These are phyloP conservation scores for Maccullochella peelii DNA, from an alignment of 2,113 vertebrate species.

Conservation along the genomic window DNA sequence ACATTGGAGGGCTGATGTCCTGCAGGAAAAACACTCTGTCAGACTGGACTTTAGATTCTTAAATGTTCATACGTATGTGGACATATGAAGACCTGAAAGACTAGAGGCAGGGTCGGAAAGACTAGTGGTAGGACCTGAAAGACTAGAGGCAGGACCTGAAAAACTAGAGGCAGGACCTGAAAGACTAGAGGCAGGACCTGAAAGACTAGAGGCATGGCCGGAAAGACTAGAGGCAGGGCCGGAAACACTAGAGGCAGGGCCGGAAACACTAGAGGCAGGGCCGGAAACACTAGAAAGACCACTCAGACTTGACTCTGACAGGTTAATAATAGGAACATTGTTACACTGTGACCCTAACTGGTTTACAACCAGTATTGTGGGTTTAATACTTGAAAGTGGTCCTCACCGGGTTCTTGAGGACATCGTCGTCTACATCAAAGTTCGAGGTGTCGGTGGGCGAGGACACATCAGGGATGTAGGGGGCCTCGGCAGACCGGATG, in stretches of 20 bases:
- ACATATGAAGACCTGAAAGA: background rate
- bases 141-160: background rate
- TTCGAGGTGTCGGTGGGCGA: slow-evolving; percentile 98
- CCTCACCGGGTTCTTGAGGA: slow-evolving; percentile 92
- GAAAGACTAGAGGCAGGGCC: too few relatives aligned
- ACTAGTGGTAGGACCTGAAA: too few relatives aligned
- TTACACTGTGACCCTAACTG: background rate
- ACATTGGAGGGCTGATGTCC: slow-evolving; percentile 91
- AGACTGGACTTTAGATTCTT: background rate
- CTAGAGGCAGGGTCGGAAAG: background rate
- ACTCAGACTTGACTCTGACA: background rate
- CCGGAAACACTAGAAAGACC: background rate
- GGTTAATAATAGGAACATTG: background rate
- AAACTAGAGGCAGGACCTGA: too few relatives aligned
- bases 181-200: background rate
- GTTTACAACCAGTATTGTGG: background rate
- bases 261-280: background rate
- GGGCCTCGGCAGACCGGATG: slow-evolving; percentile 92
- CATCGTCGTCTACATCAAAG: slow-evolving; percentile 97
- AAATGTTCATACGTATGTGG: too few relatives aligned
- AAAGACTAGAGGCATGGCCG: too few relatives aligned
- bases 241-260: too few relatives aligned
- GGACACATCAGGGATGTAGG: slow-evolving; percentile 97
- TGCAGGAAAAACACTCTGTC: slow-evolving; percentile 61
- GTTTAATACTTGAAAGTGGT: background rate